Base-by-base conservation (phyloP, 2,113 vertebrate genomes). In the Sylvietta virens region DNA sequence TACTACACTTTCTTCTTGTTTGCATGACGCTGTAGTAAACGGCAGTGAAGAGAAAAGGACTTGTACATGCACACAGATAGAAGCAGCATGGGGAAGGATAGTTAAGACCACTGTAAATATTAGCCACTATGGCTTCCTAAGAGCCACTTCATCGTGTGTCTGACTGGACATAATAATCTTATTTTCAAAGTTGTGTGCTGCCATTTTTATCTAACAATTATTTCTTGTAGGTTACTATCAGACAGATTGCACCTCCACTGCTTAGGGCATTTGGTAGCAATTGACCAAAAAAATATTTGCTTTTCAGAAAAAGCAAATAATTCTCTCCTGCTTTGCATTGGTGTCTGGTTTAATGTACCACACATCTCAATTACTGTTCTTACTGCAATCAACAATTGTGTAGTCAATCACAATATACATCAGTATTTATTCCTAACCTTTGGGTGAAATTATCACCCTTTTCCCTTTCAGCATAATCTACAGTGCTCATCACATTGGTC, bases 371-470 rank as follows among this genome's bases (percentile, higher is more conserved):
- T 20, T 45, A 26, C 28, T 67, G 24, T 37, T 88, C 31, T 62
- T 44, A 37, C 13, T 48, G 15, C 26, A 70, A 53, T 7, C 45
- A 47, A 20, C 35, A 60, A 18, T 27, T 60, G 24, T 33, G 4
- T 3, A 60, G 31, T 31, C 37, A 42, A 10, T 12, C 31, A 45
- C 4, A 0, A 24, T 8, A 26, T 31, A 18, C 11, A 28, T 1
- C 53, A 61, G 8, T 26, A 8, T 35, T 92, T 51, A 37, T 30
- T 82, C 76, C 58, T 54, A 79, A 56, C 19, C 8, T 20, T 64
- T n/a, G 19, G 26, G 18, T 21, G n/a, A 72, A 15, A 35, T 51
- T 48, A 67, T n/a, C 57, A 57, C 6, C 8, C 24, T 77, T 73
- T 64, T 57, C 35, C 13, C n/a, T 77, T 65, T 58, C 67, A 57